Evolutionary conservation across 2,888 invertebrate genomes (phyloP), one percentile per base, ranked within the genome.

Genomic region (Zygaena filipendulae): DNA sequence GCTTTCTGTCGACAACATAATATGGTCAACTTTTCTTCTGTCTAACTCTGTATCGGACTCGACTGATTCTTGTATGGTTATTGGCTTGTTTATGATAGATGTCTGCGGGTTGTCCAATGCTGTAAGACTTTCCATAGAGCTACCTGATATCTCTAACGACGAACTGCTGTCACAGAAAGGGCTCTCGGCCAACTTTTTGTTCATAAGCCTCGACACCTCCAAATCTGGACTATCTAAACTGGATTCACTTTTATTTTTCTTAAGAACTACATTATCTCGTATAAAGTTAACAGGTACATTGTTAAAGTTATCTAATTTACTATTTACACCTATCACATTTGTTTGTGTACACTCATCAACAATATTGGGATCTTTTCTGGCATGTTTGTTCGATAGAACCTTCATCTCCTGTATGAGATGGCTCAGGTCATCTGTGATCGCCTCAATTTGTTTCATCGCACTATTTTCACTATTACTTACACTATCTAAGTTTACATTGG

Each of bases 181-280:
- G 42, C 72, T 74, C 3, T 61, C 59, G 3, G 53, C 48, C 18
- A 60, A 18, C 27, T 57, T 58, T 30, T 68, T 72, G 38, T 70
- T 64, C 74, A 81, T 81, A 3, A 80, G 48, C 37, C 77, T 61
- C 20, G 79, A 81, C 1, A 81, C 81, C 51, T 81, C 81, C 35
- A 80, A 42, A 42, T 82, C 81, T 0, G 81, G 79, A 43, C 81
- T 81, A 29, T 82, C 81, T n/a, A 80, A 46, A 43, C 77, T 80
- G 8, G 80, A 79, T 44, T 81, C 81, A 32, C 77, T 80, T 40
- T 72, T 77, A 48, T 80, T 77, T 35, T 81, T 81, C 60, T 80
- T 79, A 55, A 80, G 62, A 36, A 71, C 61, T 54, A 75, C 52
- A 39, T 48, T 66, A 45, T 74, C 70, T 35, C 57, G 53, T 42